These are phyloP conservation scores for Ormyrus pomaceus DNA, from an alignment of 2,888 invertebrate species.

Conservation along the genomic window DNA sequence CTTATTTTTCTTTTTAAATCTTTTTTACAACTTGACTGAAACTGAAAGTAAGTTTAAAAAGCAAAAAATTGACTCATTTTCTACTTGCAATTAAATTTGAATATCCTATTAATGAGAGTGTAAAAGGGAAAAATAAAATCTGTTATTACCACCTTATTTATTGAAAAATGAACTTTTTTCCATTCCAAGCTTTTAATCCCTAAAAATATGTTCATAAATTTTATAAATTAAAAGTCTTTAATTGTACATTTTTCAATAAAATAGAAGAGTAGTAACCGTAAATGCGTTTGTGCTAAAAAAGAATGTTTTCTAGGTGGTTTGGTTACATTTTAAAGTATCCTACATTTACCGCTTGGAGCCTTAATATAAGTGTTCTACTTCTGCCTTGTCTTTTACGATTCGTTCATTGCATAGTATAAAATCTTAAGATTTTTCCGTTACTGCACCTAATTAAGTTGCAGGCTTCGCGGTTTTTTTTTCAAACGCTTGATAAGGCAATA, in stretches of 20 bases:
- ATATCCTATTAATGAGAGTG: too few relatives aligned
- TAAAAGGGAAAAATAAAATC: too few relatives aligned
- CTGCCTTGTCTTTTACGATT: slow-evolving; percentile 49
- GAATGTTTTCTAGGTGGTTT: slow-evolving; percentile 49
- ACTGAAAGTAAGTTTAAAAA: too few relatives aligned
- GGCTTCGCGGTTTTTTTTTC: not conserved
- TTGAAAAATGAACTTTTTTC: too few relatives aligned
- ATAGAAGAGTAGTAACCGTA: slow-evolving; percentile 44
- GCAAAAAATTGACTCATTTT: too few relatives aligned
- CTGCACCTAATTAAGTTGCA: slow-evolving; percentile 21
- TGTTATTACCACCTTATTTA: too few relatives aligned
- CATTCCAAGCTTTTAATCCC: too few relatives aligned
- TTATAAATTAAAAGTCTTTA: too few relatives aligned
- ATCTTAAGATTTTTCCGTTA: slow-evolving; percentile 34
- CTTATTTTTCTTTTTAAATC: too few relatives aligned
- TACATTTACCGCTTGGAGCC: slow-evolving; percentile 39
- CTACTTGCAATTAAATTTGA: too few relatives aligned
- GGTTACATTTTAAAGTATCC: slow-evolving; percentile 55
- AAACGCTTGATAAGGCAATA: not conserved
- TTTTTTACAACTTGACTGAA: too few relatives aligned
- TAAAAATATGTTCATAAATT: too few relatives aligned
- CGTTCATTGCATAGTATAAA: slow-evolving; percentile 37
- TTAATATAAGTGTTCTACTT: slow-evolving; percentile 42
- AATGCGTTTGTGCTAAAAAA: slow-evolving; percentile 34
- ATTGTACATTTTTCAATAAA: slow-evolving; percentile 1